Percentiles rank a stretch among this genome's conserved stretches.
These are phyloP conservation scores for Phortica magna DNA, from an alignment of 2,888 invertebrate species.

Conservation along the genomic window DNA sequence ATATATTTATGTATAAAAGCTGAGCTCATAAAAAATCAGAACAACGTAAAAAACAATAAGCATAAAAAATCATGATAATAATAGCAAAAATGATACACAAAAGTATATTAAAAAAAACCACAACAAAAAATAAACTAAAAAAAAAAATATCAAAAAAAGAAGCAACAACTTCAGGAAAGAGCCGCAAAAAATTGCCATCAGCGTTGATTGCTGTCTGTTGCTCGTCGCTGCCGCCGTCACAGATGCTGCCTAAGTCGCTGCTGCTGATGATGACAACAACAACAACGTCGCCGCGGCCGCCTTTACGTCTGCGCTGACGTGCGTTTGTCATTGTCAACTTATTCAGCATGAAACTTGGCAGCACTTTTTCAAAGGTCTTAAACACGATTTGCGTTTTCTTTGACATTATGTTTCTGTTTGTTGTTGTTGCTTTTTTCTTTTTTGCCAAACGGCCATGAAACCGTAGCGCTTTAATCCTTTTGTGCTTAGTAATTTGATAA, in stretches of 20 bases:
- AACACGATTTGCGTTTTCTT: neutral
- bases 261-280: neutral
- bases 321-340: neutral
- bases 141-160: neutral
- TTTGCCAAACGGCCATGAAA: slow-evolving; percentile 37
- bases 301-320: neutral
- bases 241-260: neutral
- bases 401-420: slow-evolving; percentile 11
- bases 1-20: neutral
- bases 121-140: neutral
- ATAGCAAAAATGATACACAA: neutral
- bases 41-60: neutral
- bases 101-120: slow-evolving; percentile 8
- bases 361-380: neutral
- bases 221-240: no score
- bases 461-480: slow-evolving; percentile 43
- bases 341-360: neutral
- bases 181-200: neutral
- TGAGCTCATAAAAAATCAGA: neutral
- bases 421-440: slow-evolving; percentile 5
- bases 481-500: slow-evolving; percentile 48
- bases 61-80: slow-evolving; percentile 15
- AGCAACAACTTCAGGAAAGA: neutral
- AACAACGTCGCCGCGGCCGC: neutral
- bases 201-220: neutral